Conservation (phyloP, 2,113 vertebrate genomes). For the Cyphomyrus discorhynchus region DNA sequence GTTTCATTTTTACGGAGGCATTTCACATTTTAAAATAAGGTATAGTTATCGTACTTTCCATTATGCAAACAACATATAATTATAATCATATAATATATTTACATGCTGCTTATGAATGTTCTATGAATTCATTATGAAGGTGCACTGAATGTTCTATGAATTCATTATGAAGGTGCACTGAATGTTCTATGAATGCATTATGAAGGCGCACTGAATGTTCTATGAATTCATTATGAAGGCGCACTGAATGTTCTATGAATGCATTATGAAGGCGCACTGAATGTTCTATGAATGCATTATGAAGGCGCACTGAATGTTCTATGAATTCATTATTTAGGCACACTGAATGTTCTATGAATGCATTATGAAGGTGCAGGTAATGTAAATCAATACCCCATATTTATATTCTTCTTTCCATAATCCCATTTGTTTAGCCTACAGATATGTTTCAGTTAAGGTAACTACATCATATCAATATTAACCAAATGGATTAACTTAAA, state of each 20-base stretch:
- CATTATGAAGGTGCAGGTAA: neutral
- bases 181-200: too few species aligned
- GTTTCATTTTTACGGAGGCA: neutral
- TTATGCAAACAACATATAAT: neutral
- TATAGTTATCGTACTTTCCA: neutral
- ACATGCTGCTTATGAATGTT: neutral
- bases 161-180: neutral
- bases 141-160: neutral
- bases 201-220: too few species aligned
- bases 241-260: too few species aligned
- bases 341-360: too few species aligned
- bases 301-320: too few species aligned
- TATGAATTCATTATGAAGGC: too few species aligned
- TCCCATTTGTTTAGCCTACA: conserved; percentile 30
- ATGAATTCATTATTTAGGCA: neutral
- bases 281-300: too few species aligned
- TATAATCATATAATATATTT: neutral
- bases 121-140: neutral
- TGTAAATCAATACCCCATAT: neutral
- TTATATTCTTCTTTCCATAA: conserved; percentile 9
- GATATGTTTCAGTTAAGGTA: conserved; percentile 26
- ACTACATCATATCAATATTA: conserved; percentile 21
- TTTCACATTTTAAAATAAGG: neutral
- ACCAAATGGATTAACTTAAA: conserved; percentile 24
- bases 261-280: too few species aligned